phyloP scores from a whole-genome alignment of 37 sponge, comb jelly and placozoan species.

The Halisarca cf. caerulea region DNA sequence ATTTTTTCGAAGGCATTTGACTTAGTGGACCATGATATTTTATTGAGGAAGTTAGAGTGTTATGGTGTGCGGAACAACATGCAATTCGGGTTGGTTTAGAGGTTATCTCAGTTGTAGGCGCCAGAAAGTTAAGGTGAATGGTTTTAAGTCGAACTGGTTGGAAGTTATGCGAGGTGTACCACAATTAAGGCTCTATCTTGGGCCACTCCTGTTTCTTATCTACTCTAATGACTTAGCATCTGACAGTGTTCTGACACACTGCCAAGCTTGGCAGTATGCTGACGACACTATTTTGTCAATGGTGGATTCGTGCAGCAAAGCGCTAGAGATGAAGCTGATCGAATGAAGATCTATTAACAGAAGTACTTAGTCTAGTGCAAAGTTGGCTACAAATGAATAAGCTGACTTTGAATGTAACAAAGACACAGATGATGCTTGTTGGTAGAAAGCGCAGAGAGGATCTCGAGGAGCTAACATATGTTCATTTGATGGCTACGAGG shows the following conservation, averaged over 20 bases:
- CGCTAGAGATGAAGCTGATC: background rate
- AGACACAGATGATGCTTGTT: background rate
- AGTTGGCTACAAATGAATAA: background rate
- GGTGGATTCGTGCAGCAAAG: background rate
- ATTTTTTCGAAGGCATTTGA: constrained; percentile 45
- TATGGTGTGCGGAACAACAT: constrained; percentile 24
- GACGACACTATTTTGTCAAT: constrained; percentile 28
- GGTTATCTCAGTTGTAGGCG: constrained; percentile 11
- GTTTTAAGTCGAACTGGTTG: constrained; percentile 3
- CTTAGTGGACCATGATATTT: constrained; percentile 22
- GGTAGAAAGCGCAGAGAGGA: background rate
- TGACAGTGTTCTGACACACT: background rate
- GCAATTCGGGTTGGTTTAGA: constrained; percentile 31
- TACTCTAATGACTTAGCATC: constrained; percentile 41
- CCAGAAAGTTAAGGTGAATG: constrained; percentile 28
- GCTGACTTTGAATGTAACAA: background rate
- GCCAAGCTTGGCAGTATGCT: constrained; percentile 27
- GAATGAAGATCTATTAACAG: background rate
- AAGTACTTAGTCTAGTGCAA: no score
- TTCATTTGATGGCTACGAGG: background rate
- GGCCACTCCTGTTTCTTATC: constrained; percentile 43
- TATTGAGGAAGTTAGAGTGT: constrained; percentile 27
- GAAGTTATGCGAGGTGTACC: constrained; percentile 34
- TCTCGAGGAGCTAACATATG: background rate
- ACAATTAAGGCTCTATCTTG: constrained; percentile 36